These are phyloP conservation scores for Pachycephala philippinensis DNA, from an alignment of 2,113 vertebrate species.

Conservation along the genomic window DNA sequence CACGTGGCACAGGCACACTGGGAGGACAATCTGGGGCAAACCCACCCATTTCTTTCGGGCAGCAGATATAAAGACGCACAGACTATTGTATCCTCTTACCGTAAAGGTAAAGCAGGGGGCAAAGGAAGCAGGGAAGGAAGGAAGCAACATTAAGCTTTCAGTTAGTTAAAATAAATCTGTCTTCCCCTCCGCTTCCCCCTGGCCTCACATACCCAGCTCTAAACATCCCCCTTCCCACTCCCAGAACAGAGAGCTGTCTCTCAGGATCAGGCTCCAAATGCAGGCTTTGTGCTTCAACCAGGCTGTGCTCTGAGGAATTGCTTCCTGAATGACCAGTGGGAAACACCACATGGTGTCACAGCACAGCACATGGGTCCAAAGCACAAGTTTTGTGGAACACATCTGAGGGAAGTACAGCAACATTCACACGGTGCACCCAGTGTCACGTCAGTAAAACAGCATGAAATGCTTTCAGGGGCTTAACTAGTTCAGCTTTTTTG, in stretches of 20 bases:
- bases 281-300: background rate
- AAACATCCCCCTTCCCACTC: background rate
- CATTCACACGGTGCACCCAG: fast-evolving
- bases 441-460: fast-evolving
- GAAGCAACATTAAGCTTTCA: conserved; percentile 19
- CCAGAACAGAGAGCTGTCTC: background rate
- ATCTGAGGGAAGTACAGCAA: background rate
- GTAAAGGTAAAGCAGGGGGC: background rate
- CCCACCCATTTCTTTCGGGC: background rate
- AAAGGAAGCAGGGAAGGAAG: conserved; percentile 42
- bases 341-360: background rate
- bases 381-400: background rate
- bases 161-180: conserved; percentile 25
- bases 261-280: background rate
- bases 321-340: background rate
- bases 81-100: background rate
- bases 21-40: background rate
- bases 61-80: background rate
- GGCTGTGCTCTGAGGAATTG: background rate
- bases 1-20: fast-evolving
- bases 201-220: background rate
- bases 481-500: background rate
- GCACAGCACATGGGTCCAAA: fast-evolving
- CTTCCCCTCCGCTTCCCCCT: background rate
- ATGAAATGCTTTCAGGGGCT: background rate